These are phyloP conservation scores for Coelinius sp. DNA, from an alignment of 2,888 invertebrate species.

Conservation along the genomic window DNA sequence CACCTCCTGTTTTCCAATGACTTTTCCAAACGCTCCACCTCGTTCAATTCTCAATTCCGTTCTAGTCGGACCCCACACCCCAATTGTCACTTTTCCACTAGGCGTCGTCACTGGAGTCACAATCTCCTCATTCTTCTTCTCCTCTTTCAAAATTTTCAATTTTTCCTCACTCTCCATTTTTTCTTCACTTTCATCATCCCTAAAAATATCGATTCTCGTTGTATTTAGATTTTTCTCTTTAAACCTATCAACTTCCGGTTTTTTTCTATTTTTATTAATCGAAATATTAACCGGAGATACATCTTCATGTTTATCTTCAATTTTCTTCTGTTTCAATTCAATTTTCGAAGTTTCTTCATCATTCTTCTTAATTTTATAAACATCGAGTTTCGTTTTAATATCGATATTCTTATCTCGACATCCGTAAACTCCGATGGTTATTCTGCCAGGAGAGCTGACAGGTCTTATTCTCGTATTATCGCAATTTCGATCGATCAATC, in stretches of 20 bases:
- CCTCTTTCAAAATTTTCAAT: background rate
- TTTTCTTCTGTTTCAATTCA: constrained; percentile 5
- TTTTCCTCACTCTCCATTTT: background rate
- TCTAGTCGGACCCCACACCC: constrained; percentile 40
- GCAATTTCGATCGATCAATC: constrained; percentile 58
- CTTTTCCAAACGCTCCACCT: constrained; percentile 24
- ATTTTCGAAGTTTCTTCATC: background rate
- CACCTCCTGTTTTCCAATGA: constrained; percentile 31
- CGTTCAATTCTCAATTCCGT: constrained; percentile 21
- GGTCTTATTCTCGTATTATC: constrained; percentile 48
- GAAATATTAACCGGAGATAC: background rate
- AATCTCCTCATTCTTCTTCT: background rate
- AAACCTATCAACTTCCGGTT: background rate
- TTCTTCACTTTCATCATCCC: too few species aligned
- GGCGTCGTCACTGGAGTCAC: constrained; percentile 17
- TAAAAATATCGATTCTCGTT: background rate
- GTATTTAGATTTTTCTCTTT: background rate
- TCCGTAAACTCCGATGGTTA: constrained; percentile 67
- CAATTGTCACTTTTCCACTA: constrained; percentile 44
- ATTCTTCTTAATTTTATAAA: constrained; percentile 26
- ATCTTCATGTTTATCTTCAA: background rate
- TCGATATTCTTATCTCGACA: constrained; percentile 42
- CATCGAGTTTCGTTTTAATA: constrained; percentile 12
- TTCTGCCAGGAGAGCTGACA: constrained; percentile 53
- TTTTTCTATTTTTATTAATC: background rate